A percentile compares a stretch with the other conserved stretches of the same genome.
Evolutionary conservation across 2,113 vertebrate genomes (phyloP).

Genomic region (Crotalus horridus): DNA sequence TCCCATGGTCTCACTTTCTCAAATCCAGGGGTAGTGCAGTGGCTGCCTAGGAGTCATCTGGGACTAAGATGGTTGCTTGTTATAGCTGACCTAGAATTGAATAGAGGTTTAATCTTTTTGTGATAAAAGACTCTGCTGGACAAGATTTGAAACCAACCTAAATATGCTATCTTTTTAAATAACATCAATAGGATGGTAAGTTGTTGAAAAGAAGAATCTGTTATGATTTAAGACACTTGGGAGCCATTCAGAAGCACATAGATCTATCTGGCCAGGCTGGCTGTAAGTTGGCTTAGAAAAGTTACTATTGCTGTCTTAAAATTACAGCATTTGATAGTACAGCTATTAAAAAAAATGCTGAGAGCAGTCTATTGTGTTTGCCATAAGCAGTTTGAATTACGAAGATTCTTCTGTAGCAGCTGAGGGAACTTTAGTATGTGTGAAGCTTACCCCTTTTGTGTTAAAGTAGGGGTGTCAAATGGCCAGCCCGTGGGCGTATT

Average conservation of each 20-base stretch:
- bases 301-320: background rate
- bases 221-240: background rate
- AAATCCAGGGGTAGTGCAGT: too few relatives aligned
- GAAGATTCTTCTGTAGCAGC: background rate
- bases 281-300: background rate
- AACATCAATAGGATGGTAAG: background rate
- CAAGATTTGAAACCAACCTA: background rate
- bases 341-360: background rate
- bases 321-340: background rate
- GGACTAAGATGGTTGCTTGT: background rate
- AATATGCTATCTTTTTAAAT: background rate
- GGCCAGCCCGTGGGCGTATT: too few relatives aligned
- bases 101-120: background rate
- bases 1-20: too few relatives aligned
- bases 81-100: background rate
- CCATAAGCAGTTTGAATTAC: background rate
- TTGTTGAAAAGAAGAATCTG: background rate
- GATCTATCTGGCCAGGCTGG: background rate
- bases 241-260: background rate
- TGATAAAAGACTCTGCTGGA: background rate
- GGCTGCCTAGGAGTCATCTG: too few relatives aligned
- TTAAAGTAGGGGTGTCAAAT: background rate
- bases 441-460: background rate
- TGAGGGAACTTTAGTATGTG: background rate
- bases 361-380: background rate